A percentile compares a stretch with the other conserved stretches of the same genome.
phyloP scores from a whole-genome alignment of 2,113 vertebrate species.

The Corythornis vintsioides region DNA sequence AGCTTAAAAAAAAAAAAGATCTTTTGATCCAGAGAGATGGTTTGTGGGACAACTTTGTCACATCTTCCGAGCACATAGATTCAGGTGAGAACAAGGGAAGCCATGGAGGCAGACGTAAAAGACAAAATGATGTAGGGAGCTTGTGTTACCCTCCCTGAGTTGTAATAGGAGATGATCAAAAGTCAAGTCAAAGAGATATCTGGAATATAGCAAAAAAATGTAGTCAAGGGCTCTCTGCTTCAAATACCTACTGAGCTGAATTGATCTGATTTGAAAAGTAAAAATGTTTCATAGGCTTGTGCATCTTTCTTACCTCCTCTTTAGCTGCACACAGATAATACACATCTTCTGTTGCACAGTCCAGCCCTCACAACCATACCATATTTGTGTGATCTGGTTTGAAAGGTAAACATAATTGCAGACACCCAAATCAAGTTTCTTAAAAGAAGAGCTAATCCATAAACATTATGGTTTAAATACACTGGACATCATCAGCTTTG shows the following conservation, averaged over 20 bases:
- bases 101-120: not conserved
- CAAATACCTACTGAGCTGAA: not conserved
- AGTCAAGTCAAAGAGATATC: not conserved
- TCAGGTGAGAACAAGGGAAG: conserved; percentile 11
- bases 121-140: not conserved
- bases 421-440: not conserved
- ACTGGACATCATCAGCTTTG: not conserved
- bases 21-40: not conserved
- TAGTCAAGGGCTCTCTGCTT: not conserved
- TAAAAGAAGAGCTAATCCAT: not conserved
- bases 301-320: not conserved
- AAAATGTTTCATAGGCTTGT: not conserved
- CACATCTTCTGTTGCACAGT: not conserved
- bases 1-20: not conserved
- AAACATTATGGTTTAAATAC: not conserved
- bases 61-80: not conserved
- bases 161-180: not conserved
- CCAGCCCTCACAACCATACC: not conserved
- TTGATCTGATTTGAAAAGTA: not conserved
- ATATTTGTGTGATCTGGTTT: not conserved
- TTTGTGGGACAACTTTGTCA: conserved; percentile 19
- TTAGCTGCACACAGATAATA: not conserved
- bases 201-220: not conserved
- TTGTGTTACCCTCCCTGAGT: not conserved
- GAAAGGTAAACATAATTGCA: not conserved